Percentiles rank a stretch among this genome's conserved stretches.
Evolutionary conservation across 2,888 invertebrate species (phyloP).

Genomic region (Invenusta paracnida): DNA sequence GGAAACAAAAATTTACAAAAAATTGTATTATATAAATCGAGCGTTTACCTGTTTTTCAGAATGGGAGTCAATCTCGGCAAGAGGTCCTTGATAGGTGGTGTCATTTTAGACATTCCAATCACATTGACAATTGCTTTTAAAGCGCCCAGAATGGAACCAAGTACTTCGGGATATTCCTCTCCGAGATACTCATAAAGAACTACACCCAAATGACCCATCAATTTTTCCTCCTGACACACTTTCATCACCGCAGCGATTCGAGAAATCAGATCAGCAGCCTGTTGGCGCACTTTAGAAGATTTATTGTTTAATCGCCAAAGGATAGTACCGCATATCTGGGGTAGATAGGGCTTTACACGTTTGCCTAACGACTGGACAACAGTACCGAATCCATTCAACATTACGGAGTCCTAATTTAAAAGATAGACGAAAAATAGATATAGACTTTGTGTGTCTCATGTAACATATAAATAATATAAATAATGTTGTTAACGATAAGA

Average conservation of each 20-base stretch:
- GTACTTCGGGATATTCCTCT: slow-evolving; percentile 97
- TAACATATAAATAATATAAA: no score
- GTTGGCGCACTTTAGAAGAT: slow-evolving; percentile 94
- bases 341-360: slow-evolving; percentile 93
- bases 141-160: slow-evolving; percentile 94
- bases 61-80: slow-evolving; percentile 93
- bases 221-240: slow-evolving; percentile 97
- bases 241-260: slow-evolving; percentile 97
- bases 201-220: slow-evolving; percentile 98
- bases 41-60: slow-evolving; percentile 78
- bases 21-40: background rate
- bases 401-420: slow-evolving; percentile 78
- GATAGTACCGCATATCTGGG: slow-evolving; percentile 99
- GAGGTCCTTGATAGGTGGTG: slow-evolving; percentile 96
- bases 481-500: no score
- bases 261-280: slow-evolving; percentile 96
- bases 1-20: no score
- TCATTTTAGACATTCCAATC: slow-evolving; percentile 99
- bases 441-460: no score
- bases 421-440: no score
- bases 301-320: slow-evolving; percentile 99
- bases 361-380: slow-evolving; percentile 95
- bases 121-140: slow-evolving; percentile 98
- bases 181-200: slow-evolving; percentile 97
- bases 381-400: slow-evolving; percentile 98